A percentile compares a stretch with the other conserved stretches of the same genome.
These are phyloP conservation scores for Halisarca cf. caerulea DNA, from an alignment of 37 sponge, comb jelly and placozoan species.

Conservation along the genomic window DNA sequence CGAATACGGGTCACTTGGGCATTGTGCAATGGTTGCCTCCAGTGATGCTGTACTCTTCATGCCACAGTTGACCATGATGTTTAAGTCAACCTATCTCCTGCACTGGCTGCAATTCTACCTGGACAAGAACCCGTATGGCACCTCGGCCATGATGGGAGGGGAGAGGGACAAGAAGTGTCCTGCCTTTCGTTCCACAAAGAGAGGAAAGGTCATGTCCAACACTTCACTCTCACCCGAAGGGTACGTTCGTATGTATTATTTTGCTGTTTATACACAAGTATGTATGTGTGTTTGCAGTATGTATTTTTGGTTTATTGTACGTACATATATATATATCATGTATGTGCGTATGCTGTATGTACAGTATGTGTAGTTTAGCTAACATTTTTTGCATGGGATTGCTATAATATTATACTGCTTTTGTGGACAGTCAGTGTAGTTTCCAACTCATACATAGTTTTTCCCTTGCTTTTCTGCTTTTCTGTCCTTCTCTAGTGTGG, in stretches of 20 bases:
- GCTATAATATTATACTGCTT: too few species aligned
- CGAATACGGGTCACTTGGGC: not conserved
- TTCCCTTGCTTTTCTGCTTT: too few species aligned
- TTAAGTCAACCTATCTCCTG: conserved; percentile 39
- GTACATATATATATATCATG: too few species aligned
- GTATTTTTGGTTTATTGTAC: too few species aligned
- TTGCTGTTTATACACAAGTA: not conserved
- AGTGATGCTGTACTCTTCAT: not conserved
- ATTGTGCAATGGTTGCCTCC: not conserved
- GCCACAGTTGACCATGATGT: conserved; percentile 39
- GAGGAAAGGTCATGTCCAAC: conserved; percentile 50
- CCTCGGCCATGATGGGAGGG: conserved; percentile 40
- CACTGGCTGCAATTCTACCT: conserved; percentile 48
- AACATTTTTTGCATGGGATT: too few species aligned
- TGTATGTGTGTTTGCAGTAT: not conserved
- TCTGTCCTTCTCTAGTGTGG: too few species aligned
- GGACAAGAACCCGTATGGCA: conserved; percentile 43
- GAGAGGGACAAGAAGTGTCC: conserved; percentile 46
- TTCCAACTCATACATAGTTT: too few species aligned
- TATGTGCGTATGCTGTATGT: too few species aligned
- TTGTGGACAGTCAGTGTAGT: too few species aligned
- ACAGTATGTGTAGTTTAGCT: too few species aligned
- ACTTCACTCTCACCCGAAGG: conserved; percentile 5
- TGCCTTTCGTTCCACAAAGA: conserved; percentile 38
- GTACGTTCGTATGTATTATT: conserved; percentile 15